Evolutionary conservation across 2,113 vertebrate genomes (phyloP).

Genomic region (Erpornis zantholeuca): DNA sequence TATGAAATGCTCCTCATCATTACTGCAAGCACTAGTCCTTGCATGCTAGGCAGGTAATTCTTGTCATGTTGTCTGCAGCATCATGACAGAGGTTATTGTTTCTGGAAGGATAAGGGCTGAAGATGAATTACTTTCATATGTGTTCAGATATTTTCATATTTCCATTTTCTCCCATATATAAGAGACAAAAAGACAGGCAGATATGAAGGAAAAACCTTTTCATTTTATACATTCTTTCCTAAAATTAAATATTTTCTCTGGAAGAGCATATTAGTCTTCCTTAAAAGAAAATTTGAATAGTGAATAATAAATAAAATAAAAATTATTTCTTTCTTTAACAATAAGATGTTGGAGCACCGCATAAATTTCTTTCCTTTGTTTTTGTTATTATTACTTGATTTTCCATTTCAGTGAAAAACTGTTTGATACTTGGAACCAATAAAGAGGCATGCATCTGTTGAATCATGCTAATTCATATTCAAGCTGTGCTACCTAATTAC

Average conservation of each 20-base stretch:
- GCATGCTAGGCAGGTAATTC: background rate
- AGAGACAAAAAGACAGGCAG: background rate
- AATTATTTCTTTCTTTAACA: background rate
- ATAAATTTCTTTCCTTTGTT: background rate
- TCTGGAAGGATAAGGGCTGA: background rate
- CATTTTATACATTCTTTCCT: background rate
- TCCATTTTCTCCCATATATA: background rate
- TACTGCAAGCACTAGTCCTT: background rate
- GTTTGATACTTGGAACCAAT: background rate
- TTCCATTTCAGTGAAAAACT: background rate
- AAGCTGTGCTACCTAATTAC: background rate
- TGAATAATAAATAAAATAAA: background rate
- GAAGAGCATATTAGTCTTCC: background rate
- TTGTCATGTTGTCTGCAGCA: background rate
- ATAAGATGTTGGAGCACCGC: background rate
- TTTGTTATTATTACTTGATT: background rate
- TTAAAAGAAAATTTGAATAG: background rate
- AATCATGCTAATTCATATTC: constrained; percentile 25
- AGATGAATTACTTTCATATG: background rate
- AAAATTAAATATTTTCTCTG: background rate
- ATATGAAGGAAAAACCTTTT: background rate
- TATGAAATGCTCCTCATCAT: background rate
- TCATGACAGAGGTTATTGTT: background rate
- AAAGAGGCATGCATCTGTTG: background rate
- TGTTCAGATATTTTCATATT: background rate